phyloP scores from a whole-genome alignment of 2,888 invertebrate genomes.

The Ichneumon xanthorius region DNA sequence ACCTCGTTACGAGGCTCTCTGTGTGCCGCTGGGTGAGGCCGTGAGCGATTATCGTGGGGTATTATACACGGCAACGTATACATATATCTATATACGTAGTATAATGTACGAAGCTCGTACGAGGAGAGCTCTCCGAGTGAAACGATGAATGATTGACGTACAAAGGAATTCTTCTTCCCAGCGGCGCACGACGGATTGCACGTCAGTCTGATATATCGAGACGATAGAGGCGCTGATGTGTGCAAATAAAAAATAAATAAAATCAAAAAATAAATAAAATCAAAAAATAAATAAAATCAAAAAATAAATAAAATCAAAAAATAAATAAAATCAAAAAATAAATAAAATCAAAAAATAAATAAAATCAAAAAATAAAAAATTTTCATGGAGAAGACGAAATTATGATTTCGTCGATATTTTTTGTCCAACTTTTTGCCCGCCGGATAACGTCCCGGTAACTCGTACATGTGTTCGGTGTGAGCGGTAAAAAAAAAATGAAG shows the following conservation, averaged over 20 bases:
- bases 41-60: conserved; percentile 58
- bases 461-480: not conserved
- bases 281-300: not conserved
- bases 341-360: conserved; percentile 30
- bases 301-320: conserved; percentile 33
- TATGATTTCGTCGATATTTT: conserved; percentile 58
- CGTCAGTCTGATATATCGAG: conserved; percentile 64
- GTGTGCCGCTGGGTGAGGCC: conserved; percentile 43
- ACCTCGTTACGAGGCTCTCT: conserved; percentile 57
- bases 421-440: not conserved
- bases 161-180: conserved; percentile 61
- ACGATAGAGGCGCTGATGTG: conserved; percentile 35
- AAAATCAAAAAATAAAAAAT: conserved; percentile 13
- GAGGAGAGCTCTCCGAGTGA: conserved; percentile 26
- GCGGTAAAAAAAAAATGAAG: not conserved
- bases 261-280: conserved; percentile 11
- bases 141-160: conserved; percentile 66
- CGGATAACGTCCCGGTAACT: conserved; percentile 30
- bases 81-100: conserved; percentile 24
- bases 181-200: conserved; percentile 63
- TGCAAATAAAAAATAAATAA: conserved; percentile 31
- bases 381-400: conserved; percentile 28
- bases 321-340: conserved; percentile 31
- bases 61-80: conserved; percentile 17
- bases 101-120: conserved; percentile 31